phyloP scores from a whole-genome alignment of 1,140 invertebrate species.

The Drosophila obscura region DNA sequence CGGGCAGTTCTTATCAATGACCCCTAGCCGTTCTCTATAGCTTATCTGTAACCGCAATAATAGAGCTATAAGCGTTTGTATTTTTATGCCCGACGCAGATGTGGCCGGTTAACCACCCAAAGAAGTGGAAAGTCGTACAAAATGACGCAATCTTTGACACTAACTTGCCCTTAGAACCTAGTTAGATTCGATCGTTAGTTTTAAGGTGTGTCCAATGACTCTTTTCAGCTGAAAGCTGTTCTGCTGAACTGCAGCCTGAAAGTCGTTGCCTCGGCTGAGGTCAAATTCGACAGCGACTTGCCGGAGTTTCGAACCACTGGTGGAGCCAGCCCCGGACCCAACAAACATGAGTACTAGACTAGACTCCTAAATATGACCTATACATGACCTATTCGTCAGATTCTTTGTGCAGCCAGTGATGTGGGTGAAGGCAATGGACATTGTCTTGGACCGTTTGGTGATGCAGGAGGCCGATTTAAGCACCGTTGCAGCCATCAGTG shows the following conservation, averaged over 20 bases:
- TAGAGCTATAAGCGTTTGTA: conserved; percentile 30
- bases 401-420: conserved; percentile 91
- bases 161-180: conserved; percentile 37
- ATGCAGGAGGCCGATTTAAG: conserved; percentile 92
- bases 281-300: conserved; percentile 95
- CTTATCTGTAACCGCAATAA: conserved; percentile 32
- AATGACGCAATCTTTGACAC: conserved; percentile 54
- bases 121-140: conserved; percentile 30
- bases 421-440: conserved; percentile 98
- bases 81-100: conserved; percentile 17
- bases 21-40: neutral
- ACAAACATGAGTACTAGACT: conserved; percentile 86
- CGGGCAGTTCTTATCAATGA: conserved; percentile 26
- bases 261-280: conserved; percentile 90
- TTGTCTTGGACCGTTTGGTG: conserved; percentile 93
- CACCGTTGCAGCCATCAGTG: conserved; percentile 92
- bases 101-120: conserved; percentile 32
- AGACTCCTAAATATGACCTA: neutral
- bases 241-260: conserved; percentile 91
- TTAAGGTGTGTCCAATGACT: conserved; percentile 54
- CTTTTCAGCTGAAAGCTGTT: conserved; percentile 93
- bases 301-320: conserved; percentile 89
- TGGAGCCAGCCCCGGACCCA: conserved; percentile 67
- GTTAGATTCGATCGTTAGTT: conserved; percentile 59
- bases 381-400: conserved; percentile 13